Percentiles rank a stretch among this genome's conserved stretches.
Evolutionary conservation across 2,888 invertebrate species (phyloP).

Genomic region (Apamea monoglypha): DNA sequence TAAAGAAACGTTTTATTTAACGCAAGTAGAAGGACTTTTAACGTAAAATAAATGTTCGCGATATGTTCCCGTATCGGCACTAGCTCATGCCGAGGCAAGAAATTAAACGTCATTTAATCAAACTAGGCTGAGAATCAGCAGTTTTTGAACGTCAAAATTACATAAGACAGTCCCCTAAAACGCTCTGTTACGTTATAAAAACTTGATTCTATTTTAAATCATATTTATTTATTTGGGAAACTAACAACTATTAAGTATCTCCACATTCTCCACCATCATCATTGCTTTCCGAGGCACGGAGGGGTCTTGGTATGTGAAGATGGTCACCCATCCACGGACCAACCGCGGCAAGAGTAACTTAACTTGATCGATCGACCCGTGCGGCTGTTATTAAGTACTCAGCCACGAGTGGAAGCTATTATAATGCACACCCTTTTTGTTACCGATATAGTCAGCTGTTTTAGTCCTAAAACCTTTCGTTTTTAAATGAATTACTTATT

Average conservation of each 20-base stretch:
- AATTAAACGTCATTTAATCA: neutral
- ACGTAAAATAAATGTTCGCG: neutral
- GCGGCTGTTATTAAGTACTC: too few species aligned
- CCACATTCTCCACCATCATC: too few species aligned
- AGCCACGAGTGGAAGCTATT: too few species aligned
- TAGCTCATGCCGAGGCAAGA: neutral
- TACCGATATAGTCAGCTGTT: neutral
- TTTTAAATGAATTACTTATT: neutral
- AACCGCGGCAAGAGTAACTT: too few species aligned
- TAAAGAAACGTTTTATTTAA: conserved; percentile 1
- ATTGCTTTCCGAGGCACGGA: too few species aligned
- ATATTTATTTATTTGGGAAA: too few species aligned
- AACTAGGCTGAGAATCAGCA: neutral
- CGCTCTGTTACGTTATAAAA: too few species aligned
- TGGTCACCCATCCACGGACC: too few species aligned
- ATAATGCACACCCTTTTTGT: neutral
- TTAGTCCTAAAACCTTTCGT: neutral
- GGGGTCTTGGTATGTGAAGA: too few species aligned
- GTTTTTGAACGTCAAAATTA: neutral
- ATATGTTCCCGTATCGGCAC: neutral
- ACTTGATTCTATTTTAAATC: too few species aligned
- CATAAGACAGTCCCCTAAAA: neutral
- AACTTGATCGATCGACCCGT: too few species aligned
- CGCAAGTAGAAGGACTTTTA: neutral
- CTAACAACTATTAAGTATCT: too few species aligned